Base-by-base conservation (phyloP, 2,113 vertebrate species). In the Coreoperca whiteheadi region DNA sequence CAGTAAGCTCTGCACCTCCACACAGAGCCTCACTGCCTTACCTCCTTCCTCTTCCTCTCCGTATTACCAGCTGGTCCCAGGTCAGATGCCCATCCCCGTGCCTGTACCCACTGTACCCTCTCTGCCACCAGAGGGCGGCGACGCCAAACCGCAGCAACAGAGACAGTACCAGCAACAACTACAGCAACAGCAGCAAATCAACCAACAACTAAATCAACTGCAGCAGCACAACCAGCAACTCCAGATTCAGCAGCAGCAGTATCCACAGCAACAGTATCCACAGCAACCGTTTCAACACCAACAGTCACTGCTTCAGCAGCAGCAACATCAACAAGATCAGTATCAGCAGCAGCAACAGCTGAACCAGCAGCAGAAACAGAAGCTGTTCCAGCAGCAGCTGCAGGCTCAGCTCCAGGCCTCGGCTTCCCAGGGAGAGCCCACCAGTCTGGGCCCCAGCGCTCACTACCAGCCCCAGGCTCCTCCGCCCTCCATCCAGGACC, bases 1-100 rank as follows among this genome's bases (percentile, higher is more conserved):
- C 70, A 91, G 64, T 43, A 95, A 93, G 78, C 92, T 95, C 48
- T 95, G 91, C 87, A 87, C 88, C 23, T 96, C 96, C 28, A 96
- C 96, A 0, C 96, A 95, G 79, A 97, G 96, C 75, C 94, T 96
- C n/a, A 94, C 92, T 20, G 89, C 94, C 51, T 50, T 93, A 50
- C 85, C 94, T 4, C 92, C 91, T 1, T 74, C 89, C 8, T 90
- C 94, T 57, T 92, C 93, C 88, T 63, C 92, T 0, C 93, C 95
- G 0, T 96, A 96, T 91, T 96, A 95, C 89, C 90, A 95, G 73
- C 91, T 96, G 71, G 87, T 96, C 23, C 96, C 96, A 0, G 95
- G 95, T 14, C 95, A 95, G 65, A 94, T 94, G 87, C 94, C 94
- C 12, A 89, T 93, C 48, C 93, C 92, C 0, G 92, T 93, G 51